Conservation (phyloP, 2,113 vertebrate species). For the Oplegnathus fasciatus region DNA sequence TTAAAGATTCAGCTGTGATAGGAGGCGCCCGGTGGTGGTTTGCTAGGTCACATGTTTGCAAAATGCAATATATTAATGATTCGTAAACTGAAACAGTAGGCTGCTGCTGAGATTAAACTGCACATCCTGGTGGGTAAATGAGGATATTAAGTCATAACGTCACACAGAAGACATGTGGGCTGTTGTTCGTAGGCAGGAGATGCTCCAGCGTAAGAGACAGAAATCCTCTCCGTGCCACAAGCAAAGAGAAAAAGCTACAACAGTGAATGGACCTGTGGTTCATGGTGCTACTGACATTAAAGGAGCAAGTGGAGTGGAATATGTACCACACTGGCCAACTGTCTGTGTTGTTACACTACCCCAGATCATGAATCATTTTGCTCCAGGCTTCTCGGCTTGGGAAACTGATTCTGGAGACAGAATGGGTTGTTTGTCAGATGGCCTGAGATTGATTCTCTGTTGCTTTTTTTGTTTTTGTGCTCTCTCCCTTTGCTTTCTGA, state of each 20-base stretch:
- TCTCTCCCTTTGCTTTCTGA: slow-evolving; percentile 22
- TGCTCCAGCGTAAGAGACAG: slow-evolving; percentile 34
- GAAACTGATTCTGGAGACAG: slow-evolving; percentile 49
- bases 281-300: slow-evolving; percentile 56
- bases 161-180: slow-evolving; percentile 61
- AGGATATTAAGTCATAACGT: slow-evolving; percentile 11
- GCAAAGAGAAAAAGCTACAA: slow-evolving; percentile 31
- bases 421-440: slow-evolving; percentile 51
- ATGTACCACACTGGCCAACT: slow-evolving; percentile 38
- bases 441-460: slow-evolving; percentile 53
- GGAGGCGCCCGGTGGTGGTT: not conserved
- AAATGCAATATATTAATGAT: not conserved
- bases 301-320: slow-evolving; percentile 50
- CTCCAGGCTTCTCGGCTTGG: slow-evolving; percentile 20
- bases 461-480: slow-evolving; percentile 37
- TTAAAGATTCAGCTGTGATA: not conserved
- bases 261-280: slow-evolving; percentile 45
- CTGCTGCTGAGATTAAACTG: slow-evolving; percentile 15
- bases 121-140: slow-evolving; percentile 50
- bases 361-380: slow-evolving; percentile 45
- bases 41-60: not conserved
- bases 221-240: slow-evolving; percentile 41
- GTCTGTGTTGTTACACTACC: slow-evolving; percentile 39
- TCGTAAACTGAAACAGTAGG: not conserved
- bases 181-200: slow-evolving; percentile 53